Evolutionary conservation across 1,140 invertebrate genomes (phyloP), one percentile per base, ranked within the genome.

Genomic region (Drosophila parabipectinata): DNA sequence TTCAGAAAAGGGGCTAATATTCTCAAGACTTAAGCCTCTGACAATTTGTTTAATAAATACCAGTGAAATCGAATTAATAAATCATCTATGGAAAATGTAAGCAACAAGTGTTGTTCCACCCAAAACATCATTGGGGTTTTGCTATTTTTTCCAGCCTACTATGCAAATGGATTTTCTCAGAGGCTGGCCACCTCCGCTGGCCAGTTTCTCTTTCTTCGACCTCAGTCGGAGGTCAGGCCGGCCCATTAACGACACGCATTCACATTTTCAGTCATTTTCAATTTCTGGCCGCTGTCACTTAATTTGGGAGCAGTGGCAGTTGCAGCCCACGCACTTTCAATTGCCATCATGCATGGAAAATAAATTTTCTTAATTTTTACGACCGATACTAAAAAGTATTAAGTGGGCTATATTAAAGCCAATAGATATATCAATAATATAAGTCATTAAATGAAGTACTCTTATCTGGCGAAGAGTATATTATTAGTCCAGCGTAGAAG

Each of bases 201-300:
- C 66, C 67, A 77, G 64, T 32, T 39, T 85, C 81, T 66, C 77
- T 87, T 78, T 87, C 74, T 48, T 71, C 78, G 52, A 37, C 72
- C 57, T 28, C 54, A 62, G 62, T 68, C 71, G 41, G 79, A 59
- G 83, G 82, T 85, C 82, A 85, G 58, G 50, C 62, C 30, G 52
- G 59, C 61, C 82, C 83, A 85, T 85, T 87, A 85, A 82, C 82
- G 82, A 72, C 80, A 84, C 80, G 80, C 80, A 84, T 73, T 84
- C 76, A 51, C 67, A 84, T 73, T 84, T 72, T 48, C 67, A 55
- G 73, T 69, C 50, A 76, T 82, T 87, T 87, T 88, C 74, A 88
- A 87, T 87, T 87, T 82, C 79, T 64, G 88, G 62, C 21, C 52
- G 60, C 79, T 88, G 78, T 87, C 83, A 77, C 83, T 88, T 88